Conservation (phyloP, 2,113 vertebrate genomes). For the Hoplias malabaricus region DNA sequence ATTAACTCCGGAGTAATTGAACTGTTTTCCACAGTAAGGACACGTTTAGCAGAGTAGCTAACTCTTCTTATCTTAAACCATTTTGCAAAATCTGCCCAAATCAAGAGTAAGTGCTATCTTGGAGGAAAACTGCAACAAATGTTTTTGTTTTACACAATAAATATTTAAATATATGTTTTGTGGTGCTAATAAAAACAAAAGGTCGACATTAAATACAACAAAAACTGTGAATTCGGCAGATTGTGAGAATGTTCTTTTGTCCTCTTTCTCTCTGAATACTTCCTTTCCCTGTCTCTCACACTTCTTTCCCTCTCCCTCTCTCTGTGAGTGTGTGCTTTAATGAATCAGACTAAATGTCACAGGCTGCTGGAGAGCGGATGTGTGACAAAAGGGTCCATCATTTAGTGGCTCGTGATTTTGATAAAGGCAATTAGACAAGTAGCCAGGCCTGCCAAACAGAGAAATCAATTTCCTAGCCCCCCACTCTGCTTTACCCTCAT, state of each 20-base stretch:
- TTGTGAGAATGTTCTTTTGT: not conserved
- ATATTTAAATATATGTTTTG: too few species aligned
- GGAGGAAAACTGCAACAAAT: too few species aligned
- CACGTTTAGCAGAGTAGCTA: too few species aligned
- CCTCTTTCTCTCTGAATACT: conserved; percentile 1
- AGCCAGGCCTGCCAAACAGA: conserved; percentile 54
- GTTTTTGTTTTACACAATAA: too few species aligned
- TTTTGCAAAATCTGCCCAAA: too few species aligned
- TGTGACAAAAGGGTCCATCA: conserved; percentile 64
- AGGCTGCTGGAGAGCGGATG: conserved; percentile 60
- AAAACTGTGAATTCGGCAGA: too few species aligned
- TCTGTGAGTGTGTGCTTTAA: conserved; percentile 63
- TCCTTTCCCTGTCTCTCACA: not conserved
- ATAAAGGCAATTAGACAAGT: conserved; percentile 75
- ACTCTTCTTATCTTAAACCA: too few species aligned
- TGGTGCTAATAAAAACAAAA: too few species aligned
- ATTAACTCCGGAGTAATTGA: too few species aligned
- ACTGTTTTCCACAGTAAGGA: too few species aligned
- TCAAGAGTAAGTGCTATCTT: too few species aligned
- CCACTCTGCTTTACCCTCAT: not conserved
- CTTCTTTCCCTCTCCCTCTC: not conserved
- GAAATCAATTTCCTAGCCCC: conserved; percentile 62
- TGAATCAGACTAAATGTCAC: conserved; percentile 74
- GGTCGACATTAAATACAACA: too few species aligned
- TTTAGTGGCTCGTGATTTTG: conserved; percentile 71